phyloP scores from a whole-genome alignment of 2,113 vertebrate genomes.

The Climacteris rufus region DNA sequence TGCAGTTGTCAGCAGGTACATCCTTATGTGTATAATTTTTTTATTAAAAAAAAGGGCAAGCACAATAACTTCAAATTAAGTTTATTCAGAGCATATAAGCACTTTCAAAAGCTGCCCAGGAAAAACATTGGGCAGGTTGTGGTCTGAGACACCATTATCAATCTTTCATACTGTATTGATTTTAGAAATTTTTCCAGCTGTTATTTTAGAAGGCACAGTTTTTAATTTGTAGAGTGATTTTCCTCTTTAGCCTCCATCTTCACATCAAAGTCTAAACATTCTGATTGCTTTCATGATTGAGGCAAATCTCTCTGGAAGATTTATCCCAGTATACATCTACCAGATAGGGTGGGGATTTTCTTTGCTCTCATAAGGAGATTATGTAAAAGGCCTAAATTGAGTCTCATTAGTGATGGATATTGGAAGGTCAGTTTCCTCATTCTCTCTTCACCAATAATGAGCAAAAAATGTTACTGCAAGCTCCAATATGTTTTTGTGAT shows the following conservation, averaged over 20 bases:
- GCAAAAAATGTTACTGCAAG: background rate
- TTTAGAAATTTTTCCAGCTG: background rate
- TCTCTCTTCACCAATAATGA: background rate
- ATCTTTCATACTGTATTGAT: background rate
- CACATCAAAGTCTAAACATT: background rate
- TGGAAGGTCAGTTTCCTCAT: background rate
- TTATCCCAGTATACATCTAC: background rate
- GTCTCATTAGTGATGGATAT: background rate
- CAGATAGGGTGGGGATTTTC: slow-evolving; percentile 5
- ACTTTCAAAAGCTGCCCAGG: background rate
- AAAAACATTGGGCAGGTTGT: background rate
- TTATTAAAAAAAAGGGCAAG: fast-evolving
- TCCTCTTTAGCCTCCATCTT: background rate
- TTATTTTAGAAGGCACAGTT: background rate
- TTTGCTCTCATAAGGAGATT: background rate
- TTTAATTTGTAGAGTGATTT: slow-evolving; percentile 10
- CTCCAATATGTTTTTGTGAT: background rate
- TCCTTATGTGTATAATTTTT: background rate
- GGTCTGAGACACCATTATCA: background rate
- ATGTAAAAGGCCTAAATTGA: slow-evolving; percentile 14
- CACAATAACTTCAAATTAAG: background rate
- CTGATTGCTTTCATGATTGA: slow-evolving; percentile 5
- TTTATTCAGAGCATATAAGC: background rate
- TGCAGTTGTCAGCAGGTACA: background rate
- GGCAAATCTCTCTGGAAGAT: slow-evolving; percentile 14